Conservation (phyloP, 1,140 invertebrate species). For the Sarcophaga bullata region DNA sequence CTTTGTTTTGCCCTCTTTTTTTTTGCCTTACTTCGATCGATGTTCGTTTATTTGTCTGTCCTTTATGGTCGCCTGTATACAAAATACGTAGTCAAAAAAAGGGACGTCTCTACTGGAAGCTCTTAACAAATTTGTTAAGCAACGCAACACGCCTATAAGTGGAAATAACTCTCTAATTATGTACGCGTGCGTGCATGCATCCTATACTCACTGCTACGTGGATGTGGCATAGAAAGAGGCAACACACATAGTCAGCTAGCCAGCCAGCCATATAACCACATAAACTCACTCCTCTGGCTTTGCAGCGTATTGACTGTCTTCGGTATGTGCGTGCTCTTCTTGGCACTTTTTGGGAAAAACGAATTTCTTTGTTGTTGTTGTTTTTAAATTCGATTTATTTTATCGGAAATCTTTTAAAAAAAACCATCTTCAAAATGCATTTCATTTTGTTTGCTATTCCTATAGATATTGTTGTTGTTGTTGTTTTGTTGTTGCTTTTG, state of each 20-base stretch:
- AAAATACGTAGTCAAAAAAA: conserved; percentile 53
- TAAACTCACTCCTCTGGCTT: background rate
- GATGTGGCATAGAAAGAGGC: no score
- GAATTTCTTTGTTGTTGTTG: background rate
- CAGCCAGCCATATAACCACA: background rate
- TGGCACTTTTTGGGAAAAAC: background rate
- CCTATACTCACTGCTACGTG: background rate
- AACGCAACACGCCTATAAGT: conserved; percentile 59
- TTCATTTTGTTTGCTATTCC: conserved; percentile 9
- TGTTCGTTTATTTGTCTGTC: background rate
- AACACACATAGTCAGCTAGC: no score
- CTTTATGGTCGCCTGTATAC: background rate
- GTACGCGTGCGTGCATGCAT: conserved; percentile 53
- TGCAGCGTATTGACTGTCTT: background rate
- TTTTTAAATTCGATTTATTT: conserved; percentile 23
- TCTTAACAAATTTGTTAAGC: conserved; percentile 65
- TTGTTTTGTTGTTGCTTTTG: background rate
- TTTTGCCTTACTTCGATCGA: background rate
- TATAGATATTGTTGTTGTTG: background rate
- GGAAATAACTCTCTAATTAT: conserved; percentile 57
- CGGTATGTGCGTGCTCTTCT: background rate
- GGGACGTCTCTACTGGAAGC: conserved; percentile 62
- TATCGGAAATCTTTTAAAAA: conserved; percentile 9
- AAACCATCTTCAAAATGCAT: background rate
- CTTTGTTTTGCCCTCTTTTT: background rate